A percentile compares a stretch with the other conserved stretches of the same genome.
These are phyloP conservation scores for Petaurus breviceps DNA, from an alignment of 2,113 vertebrate genomes.

Conservation along the genomic window DNA sequence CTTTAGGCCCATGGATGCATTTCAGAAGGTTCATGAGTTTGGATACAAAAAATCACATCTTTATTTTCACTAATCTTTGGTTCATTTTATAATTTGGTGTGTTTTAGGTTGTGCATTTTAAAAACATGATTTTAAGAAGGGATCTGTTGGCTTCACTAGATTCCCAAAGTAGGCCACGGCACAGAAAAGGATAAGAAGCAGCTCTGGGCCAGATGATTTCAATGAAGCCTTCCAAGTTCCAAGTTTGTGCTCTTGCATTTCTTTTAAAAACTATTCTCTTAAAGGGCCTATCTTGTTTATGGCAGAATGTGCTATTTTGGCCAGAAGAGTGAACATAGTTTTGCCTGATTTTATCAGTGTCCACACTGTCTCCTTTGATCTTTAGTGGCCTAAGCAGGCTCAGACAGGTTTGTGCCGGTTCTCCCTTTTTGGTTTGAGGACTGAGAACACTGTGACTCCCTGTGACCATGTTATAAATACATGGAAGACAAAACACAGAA, in stretches of 20 bases:
- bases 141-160: not conserved
- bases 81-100: not conserved
- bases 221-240: not conserved
- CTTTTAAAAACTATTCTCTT: not conserved
- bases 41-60: not conserved
- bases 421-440: conserved; percentile 16
- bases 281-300: not conserved
- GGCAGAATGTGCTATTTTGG: conserved; percentile 2
- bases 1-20: not conserved
- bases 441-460: conserved; percentile 14
- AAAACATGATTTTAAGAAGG: not conserved
- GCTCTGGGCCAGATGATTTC: not conserved
- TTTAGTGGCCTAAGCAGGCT: not conserved
- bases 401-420: conserved; percentile 8
- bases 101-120: not conserved
- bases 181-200: not conserved
- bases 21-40: not conserved
- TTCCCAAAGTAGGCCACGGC: not conserved
- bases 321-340: not conserved
- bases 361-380: conserved; percentile 5
- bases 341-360: conserved; percentile 27
- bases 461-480: not conserved
- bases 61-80: not conserved
- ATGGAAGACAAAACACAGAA: not conserved
- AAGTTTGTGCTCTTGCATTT: not conserved